Percentiles rank a stretch among this genome's conserved stretches.
Conservation (phyloP, 2,797 vertebrate species). For the Argya squamiceps region DNA sequence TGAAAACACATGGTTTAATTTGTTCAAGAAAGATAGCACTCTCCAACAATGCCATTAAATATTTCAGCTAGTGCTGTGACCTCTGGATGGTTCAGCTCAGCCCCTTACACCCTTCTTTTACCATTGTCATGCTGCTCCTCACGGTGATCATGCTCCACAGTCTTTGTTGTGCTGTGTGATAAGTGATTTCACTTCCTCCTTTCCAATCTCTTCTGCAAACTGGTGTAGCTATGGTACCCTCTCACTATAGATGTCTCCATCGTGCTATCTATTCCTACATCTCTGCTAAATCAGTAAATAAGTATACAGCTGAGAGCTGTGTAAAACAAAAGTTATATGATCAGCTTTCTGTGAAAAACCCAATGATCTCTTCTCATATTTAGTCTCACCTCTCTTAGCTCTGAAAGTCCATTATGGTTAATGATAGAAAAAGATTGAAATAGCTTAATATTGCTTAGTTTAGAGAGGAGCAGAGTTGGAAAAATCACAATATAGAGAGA, state of each 20-base stretch:
- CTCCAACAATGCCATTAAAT: not conserved
- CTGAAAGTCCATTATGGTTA: slow-evolving; percentile 42
- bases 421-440: slow-evolving; percentile 51
- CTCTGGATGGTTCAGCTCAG: not conserved
- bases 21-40: not conserved
- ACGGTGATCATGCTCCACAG: not conserved
- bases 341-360: not conserved
- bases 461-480: slow-evolving; percentile 18
- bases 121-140: not conserved
- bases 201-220: slow-evolving; percentile 3
- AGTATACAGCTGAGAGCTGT: not conserved
- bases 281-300: slow-evolving; percentile 37
- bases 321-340: slow-evolving; percentile 47
- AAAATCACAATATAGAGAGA: slow-evolving; percentile 26
- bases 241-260: not conserved
- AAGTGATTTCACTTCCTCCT: not conserved
- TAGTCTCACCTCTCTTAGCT: slow-evolving; percentile 14
- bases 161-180: not conserved
- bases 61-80: not conserved
- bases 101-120: not conserved
- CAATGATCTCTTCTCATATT: not conserved
- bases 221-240: not conserved
- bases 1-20: not conserved
- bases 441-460: slow-evolving; percentile 39
- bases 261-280: not conserved